A percentile compares a stretch with the other conserved stretches of the same genome.
Evolutionary conservation across 2,888 invertebrate species (phyloP).

Genomic region (Epistrophe grossulariae): DNA sequence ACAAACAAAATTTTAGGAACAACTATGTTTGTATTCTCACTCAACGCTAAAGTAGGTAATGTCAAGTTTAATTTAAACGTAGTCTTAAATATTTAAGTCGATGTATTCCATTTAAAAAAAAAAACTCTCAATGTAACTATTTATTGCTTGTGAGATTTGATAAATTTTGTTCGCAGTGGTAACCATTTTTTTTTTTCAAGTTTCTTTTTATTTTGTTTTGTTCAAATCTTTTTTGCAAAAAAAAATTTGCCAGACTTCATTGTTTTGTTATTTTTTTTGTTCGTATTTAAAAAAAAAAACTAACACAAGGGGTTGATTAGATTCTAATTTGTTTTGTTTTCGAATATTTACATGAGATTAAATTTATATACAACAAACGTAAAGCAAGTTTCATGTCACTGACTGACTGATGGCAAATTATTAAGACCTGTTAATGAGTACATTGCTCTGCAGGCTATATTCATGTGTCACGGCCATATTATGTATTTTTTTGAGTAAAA

Average conservation of each 20-base stretch:
- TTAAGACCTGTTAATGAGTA: constrained; percentile 15
- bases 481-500: neutral
- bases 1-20: no score
- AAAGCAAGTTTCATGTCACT: neutral
- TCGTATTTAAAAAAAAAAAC: neutral
- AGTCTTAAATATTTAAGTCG: no score
- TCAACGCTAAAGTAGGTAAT: no score
- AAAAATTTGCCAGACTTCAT: constrained; percentile 3
- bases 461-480: constrained; percentile 2
- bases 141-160: no score
- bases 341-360: constrained; percentile 14
- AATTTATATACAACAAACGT: neutral
- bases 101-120: no score
- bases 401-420: constrained; percentile 9
- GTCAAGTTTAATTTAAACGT: no score
- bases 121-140: no score
- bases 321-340: constrained; percentile 47
- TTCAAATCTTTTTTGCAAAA: neutral
- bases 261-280: constrained; percentile 5
- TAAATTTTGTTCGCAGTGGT: neutral
- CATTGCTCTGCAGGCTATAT: constrained; percentile 6
- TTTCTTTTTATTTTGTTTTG: neutral
- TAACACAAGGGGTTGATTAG: constrained; percentile 18
- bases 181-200: neutral
- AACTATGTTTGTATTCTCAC: no score